Evolutionary conservation across 2,888 invertebrate genomes (phyloP).

Genomic region (Aspidiotus destructor): DNA sequence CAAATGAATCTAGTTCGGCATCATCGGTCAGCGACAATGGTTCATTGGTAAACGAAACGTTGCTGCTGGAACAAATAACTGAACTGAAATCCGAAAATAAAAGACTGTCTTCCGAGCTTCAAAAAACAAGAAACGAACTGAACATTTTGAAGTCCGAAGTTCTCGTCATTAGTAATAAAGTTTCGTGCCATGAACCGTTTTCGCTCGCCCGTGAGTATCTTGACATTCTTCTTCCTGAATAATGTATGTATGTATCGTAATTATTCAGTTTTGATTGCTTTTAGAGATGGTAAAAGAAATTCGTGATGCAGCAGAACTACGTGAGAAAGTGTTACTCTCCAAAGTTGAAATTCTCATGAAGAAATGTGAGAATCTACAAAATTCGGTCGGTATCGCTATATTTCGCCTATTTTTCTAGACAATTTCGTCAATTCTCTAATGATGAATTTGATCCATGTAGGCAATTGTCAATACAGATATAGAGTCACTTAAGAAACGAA

Average conservation of each 20-base stretch:
- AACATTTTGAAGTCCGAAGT: constrained; percentile 32
- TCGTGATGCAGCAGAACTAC: constrained; percentile 21
- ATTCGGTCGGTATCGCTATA: constrained; percentile 6
- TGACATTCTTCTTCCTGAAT: no score
- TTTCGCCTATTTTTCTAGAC: no score
- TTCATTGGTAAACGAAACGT: constrained; percentile 15
- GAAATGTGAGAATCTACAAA: constrained; percentile 11
- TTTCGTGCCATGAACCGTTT: constrained; percentile 23
- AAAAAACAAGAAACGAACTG: constrained; percentile 33
- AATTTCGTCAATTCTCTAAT: background rate
- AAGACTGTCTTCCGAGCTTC: constrained; percentile 31
- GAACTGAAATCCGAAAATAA: constrained; percentile 34
- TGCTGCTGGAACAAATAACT: constrained; percentile 30
- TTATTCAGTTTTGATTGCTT: background rate
- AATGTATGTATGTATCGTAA: background rate
- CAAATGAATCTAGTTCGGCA: constrained; percentile 32
- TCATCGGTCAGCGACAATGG: constrained; percentile 26
- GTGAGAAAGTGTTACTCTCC: constrained; percentile 20
- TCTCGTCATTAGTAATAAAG: constrained; percentile 13
- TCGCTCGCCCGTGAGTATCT: constrained; percentile 24
- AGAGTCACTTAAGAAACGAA: constrained; percentile 22
- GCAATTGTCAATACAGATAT: constrained; percentile 11
- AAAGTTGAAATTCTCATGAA: constrained; percentile 16
- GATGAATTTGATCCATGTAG: background rate
- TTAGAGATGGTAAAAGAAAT: constrained; percentile 27